Evolutionary conservation across 1,140 invertebrate genomes (phyloP).

Genomic region (Belonocnema kinseyi): DNA sequence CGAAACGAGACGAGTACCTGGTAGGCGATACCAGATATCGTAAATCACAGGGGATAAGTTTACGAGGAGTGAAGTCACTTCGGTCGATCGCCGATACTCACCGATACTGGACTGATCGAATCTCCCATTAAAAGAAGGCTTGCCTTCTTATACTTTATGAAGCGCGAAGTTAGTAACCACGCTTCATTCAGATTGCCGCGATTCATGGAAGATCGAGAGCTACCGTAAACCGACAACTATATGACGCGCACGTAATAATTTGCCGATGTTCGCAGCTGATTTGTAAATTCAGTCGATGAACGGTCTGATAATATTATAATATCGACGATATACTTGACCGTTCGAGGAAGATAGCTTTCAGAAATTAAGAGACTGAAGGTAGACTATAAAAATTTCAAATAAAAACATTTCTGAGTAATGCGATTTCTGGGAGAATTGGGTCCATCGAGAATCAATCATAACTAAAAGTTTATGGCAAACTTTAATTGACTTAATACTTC

Average conservation of each 20-base stretch:
- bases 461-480: background rate
- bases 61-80: slow-evolving; percentile 42
- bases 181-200: slow-evolving; percentile 25
- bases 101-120: slow-evolving; percentile 43
- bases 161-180: background rate
- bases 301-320: slow-evolving; percentile 17
- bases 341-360: background rate
- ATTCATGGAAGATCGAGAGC: slow-evolving; percentile 16
- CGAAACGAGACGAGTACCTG: slow-evolving; percentile 30
- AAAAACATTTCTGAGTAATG: background rate
- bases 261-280: slow-evolving; percentile 29
- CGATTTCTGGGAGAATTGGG: background rate
- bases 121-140: slow-evolving; percentile 30
- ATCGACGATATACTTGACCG: slow-evolving; percentile 10
- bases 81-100: slow-evolving; percentile 38
- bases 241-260: slow-evolving; percentile 13
- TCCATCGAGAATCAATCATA: background rate
- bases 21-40: slow-evolving; percentile 49
- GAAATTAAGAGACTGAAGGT: background rate
- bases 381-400: slow-evolving; percentile 7
- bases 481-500: background rate
- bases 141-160: slow-evolving; percentile 27
- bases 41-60: slow-evolving; percentile 49
- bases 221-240: slow-evolving; percentile 10
- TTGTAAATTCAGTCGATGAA: slow-evolving; percentile 16